Evolutionary conservation across 2,113 vertebrate species (phyloP).

Genomic region (Arizona elegans): DNA sequence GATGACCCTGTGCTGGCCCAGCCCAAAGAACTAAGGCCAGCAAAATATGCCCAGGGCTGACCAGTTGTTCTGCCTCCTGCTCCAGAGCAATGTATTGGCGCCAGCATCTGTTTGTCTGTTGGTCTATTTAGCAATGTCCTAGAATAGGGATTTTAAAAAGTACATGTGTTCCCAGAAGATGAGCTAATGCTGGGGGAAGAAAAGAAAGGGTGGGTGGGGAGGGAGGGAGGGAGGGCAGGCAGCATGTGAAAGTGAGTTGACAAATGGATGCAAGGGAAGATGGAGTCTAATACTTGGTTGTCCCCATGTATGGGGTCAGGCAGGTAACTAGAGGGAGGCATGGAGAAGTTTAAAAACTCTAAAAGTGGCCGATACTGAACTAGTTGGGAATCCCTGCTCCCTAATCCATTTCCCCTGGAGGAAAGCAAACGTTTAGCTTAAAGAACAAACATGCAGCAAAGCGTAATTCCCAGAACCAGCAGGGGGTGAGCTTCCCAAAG

Average conservation of each 20-base stretch:
- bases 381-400: not conserved
- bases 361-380: not conserved
- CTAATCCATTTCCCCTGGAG: too few relatives aligned
- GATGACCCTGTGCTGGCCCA: not conserved
- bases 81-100: not conserved
- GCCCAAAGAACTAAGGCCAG: not conserved
- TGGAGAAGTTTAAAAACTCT: not conserved
- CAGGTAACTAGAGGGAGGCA: not conserved
- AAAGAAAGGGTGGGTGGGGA: not conserved
- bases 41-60: not conserved
- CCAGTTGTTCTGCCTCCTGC: not conserved
- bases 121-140: not conserved
- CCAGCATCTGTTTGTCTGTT: not conserved
- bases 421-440: not conserved
- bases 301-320: not conserved
- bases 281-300: not conserved
- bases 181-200: not conserved
- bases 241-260: not conserved
- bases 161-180: not conserved
- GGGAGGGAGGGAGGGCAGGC: not conserved
- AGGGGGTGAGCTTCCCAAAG: not conserved
- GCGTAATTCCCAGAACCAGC: not conserved
- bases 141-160: not conserved
- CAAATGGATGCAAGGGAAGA: not conserved
- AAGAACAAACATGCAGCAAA: not conserved